Evolutionary conservation across 2,888 invertebrate species (phyloP), one percentile per base, ranked within the genome.

Genomic region (Trachelus iudaicus): DNA sequence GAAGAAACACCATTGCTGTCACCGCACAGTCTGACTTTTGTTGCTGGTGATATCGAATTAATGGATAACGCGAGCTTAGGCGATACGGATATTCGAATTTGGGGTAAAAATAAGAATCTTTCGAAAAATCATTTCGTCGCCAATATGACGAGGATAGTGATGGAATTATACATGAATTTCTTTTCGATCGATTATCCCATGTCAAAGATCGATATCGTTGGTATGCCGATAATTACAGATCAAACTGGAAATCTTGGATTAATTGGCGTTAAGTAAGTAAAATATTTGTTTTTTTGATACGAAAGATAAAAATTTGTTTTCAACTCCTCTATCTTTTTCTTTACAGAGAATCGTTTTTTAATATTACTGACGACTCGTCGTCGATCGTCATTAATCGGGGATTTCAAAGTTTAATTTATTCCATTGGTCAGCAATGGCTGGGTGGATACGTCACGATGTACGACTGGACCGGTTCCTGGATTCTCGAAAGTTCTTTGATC

Each of bases 21-120:
- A 73, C 94, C 94, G 0, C 93, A 94, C 84, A 92, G 94, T 79
- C 92, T 94, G 31, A 94, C 94, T 0, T 87, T 92, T 73, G 79
- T 88, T 13, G 86, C 89, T 37, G 89, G 90, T 1, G 86, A 87
- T 69, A 81, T 89, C 73, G 83, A 85, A 56, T 74, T 30, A 12
- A 75, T 83, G 23, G 80, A 73, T 11, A 76, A 81, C 34, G 77
- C 1, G 56, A 23, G 9, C 0, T 9, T 23, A 9, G 23, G 56
- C 9, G 56, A 23, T 56, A 56, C 6, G 56, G 23, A 56, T 23
- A 56, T 56, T 56, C 9, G 23, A 56, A 23, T 56, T 56, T 56
- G 56, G 56, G 23, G 56, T 56, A 56, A 56, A 56, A 56, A 23
- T 56, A 9, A 9, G 15, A 56, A 56, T 23, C 0, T 56, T 23